Evolutionary conservation across 2,113 vertebrate species (phyloP), one percentile per base, ranked within the genome.

Genomic region (Gavialis gangeticus): DNA sequence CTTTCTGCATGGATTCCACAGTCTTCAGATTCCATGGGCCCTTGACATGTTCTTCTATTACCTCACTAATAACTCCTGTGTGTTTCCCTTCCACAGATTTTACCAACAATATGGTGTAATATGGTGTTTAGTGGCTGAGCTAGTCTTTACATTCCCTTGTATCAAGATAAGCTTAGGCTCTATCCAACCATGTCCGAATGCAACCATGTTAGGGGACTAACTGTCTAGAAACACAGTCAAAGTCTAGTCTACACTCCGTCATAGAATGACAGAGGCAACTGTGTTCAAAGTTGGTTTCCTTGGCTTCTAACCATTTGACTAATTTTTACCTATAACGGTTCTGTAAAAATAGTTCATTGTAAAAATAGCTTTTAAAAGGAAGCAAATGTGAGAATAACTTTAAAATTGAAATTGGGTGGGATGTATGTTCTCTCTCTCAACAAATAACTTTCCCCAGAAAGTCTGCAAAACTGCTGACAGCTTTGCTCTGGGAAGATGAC

Each of bases 401-500:
- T 78, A 77, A 59, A 93, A 63, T 1, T 71, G 21, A 54, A 25
- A 89, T 21, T 3, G 8, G 91, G 69, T 12, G 28, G 84, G 84
- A 37, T 16, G 87, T 8, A 69, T 34, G 54, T 15, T 82, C 15
- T 80, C 71, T 27, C 9, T 64, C 19, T 77, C 91, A 89, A 55
- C 60, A 93, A 63, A 86, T 54, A 13, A 17, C 56, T 12, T 94
- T 91, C 60, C 69, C 46, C 75, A 55, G 64, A 93, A 95, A 89
- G 79, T 87, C 37, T 89, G 30, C 75, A 84, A 86, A 91, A 95
- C 89, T 25, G 62, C 85, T 90, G 67, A 71, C 59, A 90, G 83
- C 19, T 97, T 81, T 96, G 79, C 71, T 82, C 78, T 90, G 66
- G 85, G 34, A 90, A 82, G 91, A 89, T 34, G 85, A 76, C 88